Conservation (phyloP, 1,140 invertebrate species). For the Laupala kohalensis region DNA sequence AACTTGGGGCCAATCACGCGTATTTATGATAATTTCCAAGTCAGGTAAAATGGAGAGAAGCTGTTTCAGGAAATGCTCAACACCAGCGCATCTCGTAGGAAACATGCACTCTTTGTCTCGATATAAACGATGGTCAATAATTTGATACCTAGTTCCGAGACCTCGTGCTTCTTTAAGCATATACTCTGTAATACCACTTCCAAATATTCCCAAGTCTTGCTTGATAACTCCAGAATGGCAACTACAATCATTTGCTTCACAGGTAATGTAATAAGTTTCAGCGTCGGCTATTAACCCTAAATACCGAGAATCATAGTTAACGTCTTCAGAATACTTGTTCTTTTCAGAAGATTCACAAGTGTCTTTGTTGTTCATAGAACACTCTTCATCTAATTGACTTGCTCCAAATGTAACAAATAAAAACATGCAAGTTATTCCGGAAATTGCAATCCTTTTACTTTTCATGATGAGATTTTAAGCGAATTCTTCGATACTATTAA, state of each 20-base stretch:
- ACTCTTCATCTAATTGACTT: too few relatives aligned
- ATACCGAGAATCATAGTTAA: background rate
- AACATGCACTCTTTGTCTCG: conserved; percentile 79
- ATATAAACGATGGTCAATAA: conserved; percentile 68
- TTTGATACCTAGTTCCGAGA: conserved; percentile 72
- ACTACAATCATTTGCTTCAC: conserved; percentile 17
- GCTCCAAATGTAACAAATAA: too few relatives aligned
- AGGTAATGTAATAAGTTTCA: background rate
- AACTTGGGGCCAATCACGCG: conserved; percentile 84
- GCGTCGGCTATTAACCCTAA: conserved; percentile 3
- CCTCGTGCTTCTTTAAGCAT: conserved; percentile 41
- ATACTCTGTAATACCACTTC: conserved; percentile 50
- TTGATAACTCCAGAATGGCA: conserved; percentile 51
- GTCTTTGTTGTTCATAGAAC: too few relatives aligned
- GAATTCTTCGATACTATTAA: too few relatives aligned
- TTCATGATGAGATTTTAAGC: too few relatives aligned
- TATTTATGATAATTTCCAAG: conserved; percentile 80
- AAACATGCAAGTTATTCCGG: too few relatives aligned
- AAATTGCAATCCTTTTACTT: too few relatives aligned
- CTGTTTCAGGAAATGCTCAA: conserved; percentile 71
- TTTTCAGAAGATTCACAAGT: background rate
- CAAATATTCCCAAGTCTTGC: conserved; percentile 54
- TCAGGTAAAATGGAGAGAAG: conserved; percentile 56
- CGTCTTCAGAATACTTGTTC: conserved; percentile 1
- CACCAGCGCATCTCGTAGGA: conserved; percentile 74